Base-by-base conservation (phyloP, 2,888 invertebrate genomes). In the Phyllotreta striolata region DNA sequence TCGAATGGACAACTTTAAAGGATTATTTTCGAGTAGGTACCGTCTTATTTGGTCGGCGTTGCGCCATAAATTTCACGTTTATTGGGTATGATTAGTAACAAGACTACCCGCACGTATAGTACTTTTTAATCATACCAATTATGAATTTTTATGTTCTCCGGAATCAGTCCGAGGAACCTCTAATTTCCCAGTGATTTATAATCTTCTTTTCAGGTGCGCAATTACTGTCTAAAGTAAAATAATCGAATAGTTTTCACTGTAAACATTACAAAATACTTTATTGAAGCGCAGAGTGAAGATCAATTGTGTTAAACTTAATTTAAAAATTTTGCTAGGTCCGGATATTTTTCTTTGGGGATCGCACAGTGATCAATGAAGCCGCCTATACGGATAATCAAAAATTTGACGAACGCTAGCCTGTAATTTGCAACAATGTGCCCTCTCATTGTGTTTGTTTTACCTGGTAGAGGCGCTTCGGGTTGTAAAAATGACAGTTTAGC, bases 391-490 rank as follows among this genome's bases (percentile, higher is more conserved):
- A 46, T 38, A 61, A 63, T 66, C 55, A 62, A 59, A 69, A 69
- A 63, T 63, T 63, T 63, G 56, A 58, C 63, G 38, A 60, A 43
- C 49, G 57, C 65, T 63, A 49, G 63, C 62, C 65, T 69, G 52
- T 69, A 69, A 69, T 69, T 66, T 69, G 68, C 59, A 62, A 64
- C 62, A 57, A 62, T 55, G 47, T 63, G 66, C 62, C 65, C 56
- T 60, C 39, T 61, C 52, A 54, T 56, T 40, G 56, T 66, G 68
- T 69, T 69, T 69, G 68, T 69, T 69, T 68, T 69, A 69, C 68
- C 68, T 69, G 68, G 24, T 46, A 41, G 40, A 55, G 56, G 44
- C 57, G 61, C 59, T 52, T 64, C 61, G 37, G 58, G 44, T 38
- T 44, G 44, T 61, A 67, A 65, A 64, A 66, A 62, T 66, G 62